Base-by-base conservation (phyloP, 2,888 invertebrate species). In the Cantharis flavilabris region DNA sequence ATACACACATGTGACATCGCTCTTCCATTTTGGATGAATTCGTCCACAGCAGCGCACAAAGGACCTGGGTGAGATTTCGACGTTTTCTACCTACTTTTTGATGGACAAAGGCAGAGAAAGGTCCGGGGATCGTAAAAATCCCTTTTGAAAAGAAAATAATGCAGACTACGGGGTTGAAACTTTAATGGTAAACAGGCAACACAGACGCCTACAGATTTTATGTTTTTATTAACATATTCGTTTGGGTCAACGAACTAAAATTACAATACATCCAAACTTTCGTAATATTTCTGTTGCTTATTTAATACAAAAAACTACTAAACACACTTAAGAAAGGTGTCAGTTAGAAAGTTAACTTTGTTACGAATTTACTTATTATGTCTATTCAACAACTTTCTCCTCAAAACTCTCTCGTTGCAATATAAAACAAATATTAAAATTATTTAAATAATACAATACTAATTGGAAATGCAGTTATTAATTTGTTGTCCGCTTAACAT, bases 301-400 rank as follows among this genome's bases (percentile, higher is more conserved):
- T 69, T 73, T 69, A 73, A 73, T 69, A 67, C 65, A 67, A 67
- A 69, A 73, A 73, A 73, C 30, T 72, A 72, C 64, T 64, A 73
- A 73, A 73, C 62, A 26, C 67, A 69, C 73, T 73, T 69, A 73
- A 69, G 73, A 73, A 72, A 72, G 65, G 72, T 28, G 49, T 62
- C 33, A 62, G 23, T 73, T 72, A 28, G 64, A 72, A 30, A 65
- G 30, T 18, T 70, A 70, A 67, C 16, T 65, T 49, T 49, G 49
- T 49, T 64, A 67, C 33, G 65, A 64, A 65, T 72, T 65, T 65
- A 65, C 18, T 63, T 65, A 65, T 72, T 67, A 49, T 49, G 49
- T 49, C 49, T 49, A 49, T 49, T 49, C 49, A 49, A 49, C 49
- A 67, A 69, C 73, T 73, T 73, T 73, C 73, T 73, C 73, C 73